These are phyloP conservation scores for Diacarnus erythraeanus DNA, from an alignment of 37 sponge, comb jelly and placozoan species.

Conservation along the genomic window DNA sequence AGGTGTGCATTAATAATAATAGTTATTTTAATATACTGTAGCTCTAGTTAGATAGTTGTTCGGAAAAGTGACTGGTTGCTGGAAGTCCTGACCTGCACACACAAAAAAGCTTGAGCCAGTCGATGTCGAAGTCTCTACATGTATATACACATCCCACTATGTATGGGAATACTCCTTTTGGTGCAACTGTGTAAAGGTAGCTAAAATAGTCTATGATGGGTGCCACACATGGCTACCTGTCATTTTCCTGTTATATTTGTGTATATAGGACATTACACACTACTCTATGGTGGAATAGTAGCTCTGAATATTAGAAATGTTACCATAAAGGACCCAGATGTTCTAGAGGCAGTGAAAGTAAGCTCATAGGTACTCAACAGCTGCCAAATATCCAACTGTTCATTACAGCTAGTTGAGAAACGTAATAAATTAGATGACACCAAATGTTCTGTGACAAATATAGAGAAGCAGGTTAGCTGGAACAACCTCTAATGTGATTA, in stretches of 20 bases:
- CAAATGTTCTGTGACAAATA: background rate
- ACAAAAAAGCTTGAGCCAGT: no score
- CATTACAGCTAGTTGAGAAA: background rate
- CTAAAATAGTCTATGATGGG: no score
- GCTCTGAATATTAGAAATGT: background rate
- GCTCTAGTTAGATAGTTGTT: background rate
- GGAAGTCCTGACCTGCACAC: background rate
- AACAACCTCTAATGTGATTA: background rate
- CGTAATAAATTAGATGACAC: background rate
- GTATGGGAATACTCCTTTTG: no score
- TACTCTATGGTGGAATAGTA: conserved; percentile 22
- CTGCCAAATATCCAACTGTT: background rate
- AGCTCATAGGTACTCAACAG: background rate
- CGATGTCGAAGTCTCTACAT: no score
- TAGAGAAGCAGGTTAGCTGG: background rate
- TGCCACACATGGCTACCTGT: no score
- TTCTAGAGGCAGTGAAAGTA: background rate
- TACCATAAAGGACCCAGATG: background rate
- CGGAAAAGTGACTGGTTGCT: background rate
- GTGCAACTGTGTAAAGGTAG: no score
- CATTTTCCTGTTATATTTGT: no score
- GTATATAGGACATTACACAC: no score
- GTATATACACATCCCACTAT: no score
- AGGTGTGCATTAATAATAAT: conserved; percentile 1
- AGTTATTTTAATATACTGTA: no score